phyloP scores from a whole-genome alignment of 2,113 vertebrate species.

The Microtus montanus region DNA sequence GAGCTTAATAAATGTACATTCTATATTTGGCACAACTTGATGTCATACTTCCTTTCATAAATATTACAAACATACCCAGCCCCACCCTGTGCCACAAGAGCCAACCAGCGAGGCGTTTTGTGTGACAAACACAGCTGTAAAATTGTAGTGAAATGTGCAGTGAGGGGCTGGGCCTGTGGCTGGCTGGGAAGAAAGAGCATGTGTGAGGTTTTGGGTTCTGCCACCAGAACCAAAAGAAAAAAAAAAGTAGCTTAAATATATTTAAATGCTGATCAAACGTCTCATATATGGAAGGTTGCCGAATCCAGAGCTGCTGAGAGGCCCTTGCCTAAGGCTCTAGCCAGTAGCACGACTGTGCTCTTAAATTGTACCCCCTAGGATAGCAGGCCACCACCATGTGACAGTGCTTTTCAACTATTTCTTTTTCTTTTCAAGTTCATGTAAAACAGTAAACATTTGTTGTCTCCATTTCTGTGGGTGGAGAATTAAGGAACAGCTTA shows the following conservation, averaged over 20 bases:
- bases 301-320: not conserved
- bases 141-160: not conserved
- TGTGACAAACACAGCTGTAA: not conserved
- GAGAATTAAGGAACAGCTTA: not conserved
- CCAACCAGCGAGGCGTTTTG: not conserved
- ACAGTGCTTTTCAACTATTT: not conserved
- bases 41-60: not conserved
- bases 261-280: not conserved
- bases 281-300: not conserved
- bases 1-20: not conserved
- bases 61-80: not conserved
- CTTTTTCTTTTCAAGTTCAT: conserved; percentile 7
- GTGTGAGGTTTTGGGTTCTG: not conserved
- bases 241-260: not conserved
- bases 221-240: not conserved
- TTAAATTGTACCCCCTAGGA: not conserved
- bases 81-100: not conserved
- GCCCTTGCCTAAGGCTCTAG: not conserved
- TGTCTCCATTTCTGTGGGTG: not conserved
- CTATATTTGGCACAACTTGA: not conserved
- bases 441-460: not conserved
- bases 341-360: not conserved
- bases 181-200: not conserved
- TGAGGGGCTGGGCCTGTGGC: not conserved
- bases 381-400: not conserved